A percentile compares a stretch with the other conserved stretches of the same genome.
These are phyloP conservation scores for Vicugna pacos DNA, from an alignment of 2,113 vertebrate genomes.

Conservation along the genomic window DNA sequence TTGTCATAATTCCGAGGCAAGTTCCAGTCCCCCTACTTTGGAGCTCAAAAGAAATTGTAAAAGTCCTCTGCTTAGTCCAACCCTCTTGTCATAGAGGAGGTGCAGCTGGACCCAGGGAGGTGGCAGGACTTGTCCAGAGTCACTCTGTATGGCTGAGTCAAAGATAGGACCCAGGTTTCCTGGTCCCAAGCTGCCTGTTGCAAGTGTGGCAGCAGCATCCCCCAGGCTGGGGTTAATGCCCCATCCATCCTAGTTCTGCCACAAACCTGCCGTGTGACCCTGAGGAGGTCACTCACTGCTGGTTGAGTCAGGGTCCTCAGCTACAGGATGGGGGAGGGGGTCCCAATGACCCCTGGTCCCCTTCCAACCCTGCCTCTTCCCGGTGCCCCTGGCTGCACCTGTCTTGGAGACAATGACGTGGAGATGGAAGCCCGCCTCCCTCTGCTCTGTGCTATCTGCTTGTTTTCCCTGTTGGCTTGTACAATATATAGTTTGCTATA, in stretches of 20 bases:
- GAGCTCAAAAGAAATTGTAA: not conserved
- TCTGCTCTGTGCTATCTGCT: not conserved
- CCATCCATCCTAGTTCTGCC: not conserved
- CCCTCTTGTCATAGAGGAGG: not conserved
- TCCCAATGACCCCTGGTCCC: not conserved
- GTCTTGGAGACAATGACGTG: not conserved
- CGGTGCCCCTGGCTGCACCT: accelerated
- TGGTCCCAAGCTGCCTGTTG: no score
- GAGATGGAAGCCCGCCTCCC: accelerated
- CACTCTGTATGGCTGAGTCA: not conserved
- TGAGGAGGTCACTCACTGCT: not conserved
- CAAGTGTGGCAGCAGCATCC: not conserved
- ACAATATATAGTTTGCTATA: no score
- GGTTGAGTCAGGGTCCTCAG: not conserved
- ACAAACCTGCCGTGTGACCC: not conserved
- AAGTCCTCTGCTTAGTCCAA: not conserved
- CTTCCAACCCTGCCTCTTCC: not conserved
- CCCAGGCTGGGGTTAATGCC: not conserved
- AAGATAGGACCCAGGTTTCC: no score
- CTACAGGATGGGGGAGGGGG: not conserved
- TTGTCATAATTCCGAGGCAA: not conserved
- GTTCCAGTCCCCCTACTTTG: not conserved
- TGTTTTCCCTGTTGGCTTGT: not conserved
- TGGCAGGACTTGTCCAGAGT: not conserved
- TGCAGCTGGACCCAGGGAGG: not conserved